Percentiles rank a stretch among this genome's conserved stretches.
Evolutionary conservation across 2,888 invertebrate genomes (phyloP).

Genomic region (Ectemnius lituratus): DNA sequence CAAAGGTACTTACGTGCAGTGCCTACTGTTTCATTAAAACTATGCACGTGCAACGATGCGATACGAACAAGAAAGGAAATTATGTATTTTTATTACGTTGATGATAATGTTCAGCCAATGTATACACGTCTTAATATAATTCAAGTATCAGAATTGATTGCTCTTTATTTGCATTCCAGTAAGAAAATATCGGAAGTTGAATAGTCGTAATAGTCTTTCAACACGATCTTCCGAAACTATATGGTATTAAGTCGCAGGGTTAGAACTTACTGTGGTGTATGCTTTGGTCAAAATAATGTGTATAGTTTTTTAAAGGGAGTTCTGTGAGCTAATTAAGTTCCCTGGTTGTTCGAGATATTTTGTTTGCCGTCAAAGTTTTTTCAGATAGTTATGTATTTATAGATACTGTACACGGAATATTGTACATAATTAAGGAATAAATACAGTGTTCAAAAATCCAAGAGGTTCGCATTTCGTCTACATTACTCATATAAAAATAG

Average conservation of each 20-base stretch:
- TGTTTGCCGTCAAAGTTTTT: slow-evolving; percentile 50
- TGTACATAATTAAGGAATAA: slow-evolving; percentile 64
- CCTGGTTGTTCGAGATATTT: slow-evolving; percentile 39
- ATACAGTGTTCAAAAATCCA: slow-evolving; percentile 56
- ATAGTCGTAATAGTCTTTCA: slow-evolving; percentile 45
- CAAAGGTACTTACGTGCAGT: slow-evolving; percentile 67
- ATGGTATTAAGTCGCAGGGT: slow-evolving; percentile 41
- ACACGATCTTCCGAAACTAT: slow-evolving; percentile 51
- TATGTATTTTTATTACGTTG: slow-evolving; percentile 64
- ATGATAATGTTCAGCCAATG: slow-evolving; percentile 42
- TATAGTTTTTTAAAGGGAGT: slow-evolving; percentile 36
- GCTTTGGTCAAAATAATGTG: slow-evolving; percentile 39
- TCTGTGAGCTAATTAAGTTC: slow-evolving; percentile 43
- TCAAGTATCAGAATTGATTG: slow-evolving; percentile 45
- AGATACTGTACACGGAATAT: slow-evolving; percentile 61
- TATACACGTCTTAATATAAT: slow-evolving; percentile 44
- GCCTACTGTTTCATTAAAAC: slow-evolving; percentile 63
- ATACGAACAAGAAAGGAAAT: slow-evolving; percentile 50
- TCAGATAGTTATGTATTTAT: slow-evolving; percentile 58
- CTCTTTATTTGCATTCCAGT: slow-evolving; percentile 63
- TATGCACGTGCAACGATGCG: slow-evolving; percentile 61
- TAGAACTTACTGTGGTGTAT: slow-evolving; percentile 39
- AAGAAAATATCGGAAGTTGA: slow-evolving; percentile 37
- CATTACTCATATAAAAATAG: too few species aligned
- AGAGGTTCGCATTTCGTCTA: neutral